Evolutionary conservation across 2,888 invertebrate species (phyloP).

Genomic region (Euphydryas editha): DNA sequence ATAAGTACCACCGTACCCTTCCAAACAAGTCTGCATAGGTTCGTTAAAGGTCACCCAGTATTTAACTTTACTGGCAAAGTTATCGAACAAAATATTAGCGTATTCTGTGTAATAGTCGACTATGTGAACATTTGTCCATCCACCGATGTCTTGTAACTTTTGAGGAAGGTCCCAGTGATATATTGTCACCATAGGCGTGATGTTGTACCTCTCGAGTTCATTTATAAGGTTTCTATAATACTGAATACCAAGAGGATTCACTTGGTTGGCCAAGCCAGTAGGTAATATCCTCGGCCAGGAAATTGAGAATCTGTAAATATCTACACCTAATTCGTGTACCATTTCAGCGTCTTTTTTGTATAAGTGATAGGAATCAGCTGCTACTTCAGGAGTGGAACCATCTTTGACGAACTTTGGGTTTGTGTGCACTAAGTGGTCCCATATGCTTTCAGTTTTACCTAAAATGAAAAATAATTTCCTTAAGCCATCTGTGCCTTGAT

Average conservation of each 20-base stretch:
- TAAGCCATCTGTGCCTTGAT: neutral
- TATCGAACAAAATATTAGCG: slow-evolving; percentile 84
- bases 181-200: slow-evolving; percentile 88
- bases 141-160: slow-evolving; percentile 85
- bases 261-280: slow-evolving; percentile 84
- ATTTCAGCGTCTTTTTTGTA: slow-evolving; percentile 86
- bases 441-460: slow-evolving; percentile 87
- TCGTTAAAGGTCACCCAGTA: slow-evolving; percentile 92
- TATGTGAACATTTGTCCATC: slow-evolving; percentile 87
- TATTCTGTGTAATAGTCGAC: slow-evolving; percentile 86
- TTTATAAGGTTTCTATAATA: slow-evolving; percentile 91
- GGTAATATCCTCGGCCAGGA: slow-evolving; percentile 91
- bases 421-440: slow-evolving; percentile 82
- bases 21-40: slow-evolving; percentile 84
- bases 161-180: slow-evolving; percentile 89
- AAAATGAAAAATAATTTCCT: slow-evolving; percentile 43
- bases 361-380: slow-evolving; percentile 87
- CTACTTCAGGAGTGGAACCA: slow-evolving; percentile 85
- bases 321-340: slow-evolving; percentile 84
- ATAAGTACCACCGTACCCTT: slow-evolving; percentile 83
- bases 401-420: slow-evolving; percentile 81
- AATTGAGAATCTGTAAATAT: slow-evolving; percentile 88
- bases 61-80: slow-evolving; percentile 86
- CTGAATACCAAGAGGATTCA: slow-evolving; percentile 88
- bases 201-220: slow-evolving; percentile 85